Conservation (phyloP, 30 jellyfish, hydroid and myxozoan genomes). For the Pelagia noctiluca region DNA sequence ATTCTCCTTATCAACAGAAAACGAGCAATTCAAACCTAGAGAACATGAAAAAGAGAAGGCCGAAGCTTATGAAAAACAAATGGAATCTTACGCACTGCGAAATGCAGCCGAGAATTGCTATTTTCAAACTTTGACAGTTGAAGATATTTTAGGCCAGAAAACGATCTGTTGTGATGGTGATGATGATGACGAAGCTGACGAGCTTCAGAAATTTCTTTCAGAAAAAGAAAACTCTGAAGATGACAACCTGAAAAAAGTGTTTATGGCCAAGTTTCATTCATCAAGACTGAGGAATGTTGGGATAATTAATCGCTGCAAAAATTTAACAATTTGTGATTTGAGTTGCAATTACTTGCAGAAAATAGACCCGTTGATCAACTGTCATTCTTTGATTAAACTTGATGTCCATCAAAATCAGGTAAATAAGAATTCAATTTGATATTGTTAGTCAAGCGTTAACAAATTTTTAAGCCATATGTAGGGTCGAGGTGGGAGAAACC, state of each 20-base stretch:
- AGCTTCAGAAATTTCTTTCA: neutral
- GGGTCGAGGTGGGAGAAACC: no score
- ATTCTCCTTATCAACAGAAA: neutral
- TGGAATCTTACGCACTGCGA: constrained; percentile 34
- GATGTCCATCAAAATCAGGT: constrained; percentile 92
- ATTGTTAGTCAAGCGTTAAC: neutral
- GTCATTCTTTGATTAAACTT: constrained; percentile 57
- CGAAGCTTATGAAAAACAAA: constrained; percentile 35
- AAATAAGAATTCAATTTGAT: neutral
- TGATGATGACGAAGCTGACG: neutral
- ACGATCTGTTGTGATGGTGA: neutral
- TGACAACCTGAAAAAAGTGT: constrained; percentile 3
- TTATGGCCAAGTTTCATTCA: constrained; percentile 4
- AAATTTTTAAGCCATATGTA: neutral
- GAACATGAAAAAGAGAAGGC: neutral
- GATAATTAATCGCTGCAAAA: constrained; percentile 42
- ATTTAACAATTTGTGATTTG: constrained; percentile 73
- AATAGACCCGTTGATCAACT: constrained; percentile 49
- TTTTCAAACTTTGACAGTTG: constrained; percentile 45
- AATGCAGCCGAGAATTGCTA: constrained; percentile 50
- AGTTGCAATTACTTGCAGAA: constrained; percentile 63
- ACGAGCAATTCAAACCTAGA: neutral
- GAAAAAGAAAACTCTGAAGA: neutral
- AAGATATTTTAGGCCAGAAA: constrained; percentile 41
- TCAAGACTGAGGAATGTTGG: constrained; percentile 46